These are phyloP conservation scores for Hucho hucho DNA, from an alignment of 2,113 vertebrate species.

Conservation along the genomic window DNA sequence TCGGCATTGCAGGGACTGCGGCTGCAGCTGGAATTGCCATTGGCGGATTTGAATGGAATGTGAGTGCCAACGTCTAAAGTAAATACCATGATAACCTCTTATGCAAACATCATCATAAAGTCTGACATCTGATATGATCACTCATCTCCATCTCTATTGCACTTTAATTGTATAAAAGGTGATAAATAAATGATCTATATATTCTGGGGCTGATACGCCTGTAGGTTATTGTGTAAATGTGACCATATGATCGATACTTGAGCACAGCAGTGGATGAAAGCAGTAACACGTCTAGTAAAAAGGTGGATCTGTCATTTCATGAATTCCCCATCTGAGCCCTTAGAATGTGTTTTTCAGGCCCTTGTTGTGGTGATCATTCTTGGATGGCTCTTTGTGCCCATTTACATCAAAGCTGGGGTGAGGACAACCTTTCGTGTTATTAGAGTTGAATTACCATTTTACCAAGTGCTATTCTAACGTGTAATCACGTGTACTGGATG, in stretches of 20 bases:
- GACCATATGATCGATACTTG: not conserved
- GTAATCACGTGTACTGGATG: constrained; percentile 1
- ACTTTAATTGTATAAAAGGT: too few species aligned
- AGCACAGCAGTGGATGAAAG: not conserved
- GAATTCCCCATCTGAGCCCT: constrained; percentile 16
- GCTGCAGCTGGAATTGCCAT: constrained; percentile 85
- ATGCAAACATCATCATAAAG: not conserved
- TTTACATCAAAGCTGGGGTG: constrained; percentile 95
- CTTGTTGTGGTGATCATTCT: constrained; percentile 85
- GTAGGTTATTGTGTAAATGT: not conserved
- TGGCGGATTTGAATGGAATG: constrained; percentile 91
- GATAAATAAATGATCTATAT: too few species aligned
- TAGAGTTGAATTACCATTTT: not conserved
- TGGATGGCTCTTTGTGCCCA: constrained; percentile 95
- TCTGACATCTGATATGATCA: not conserved
- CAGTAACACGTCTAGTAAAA: not conserved
- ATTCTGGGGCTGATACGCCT: not conserved
- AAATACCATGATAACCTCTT: not conserved
- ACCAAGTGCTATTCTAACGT: not conserved
- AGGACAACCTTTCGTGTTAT: constrained; percentile 43
- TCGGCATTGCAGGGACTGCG: constrained; percentile 89
- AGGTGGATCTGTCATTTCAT: not conserved
- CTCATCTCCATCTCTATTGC: too few species aligned
- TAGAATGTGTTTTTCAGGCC: constrained; percentile 74
- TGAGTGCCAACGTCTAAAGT: constrained; percentile 64